phyloP scores from a whole-genome alignment of 2,797 vertebrate genomes.

The Acrossocheilus wenchowensis region DNA sequence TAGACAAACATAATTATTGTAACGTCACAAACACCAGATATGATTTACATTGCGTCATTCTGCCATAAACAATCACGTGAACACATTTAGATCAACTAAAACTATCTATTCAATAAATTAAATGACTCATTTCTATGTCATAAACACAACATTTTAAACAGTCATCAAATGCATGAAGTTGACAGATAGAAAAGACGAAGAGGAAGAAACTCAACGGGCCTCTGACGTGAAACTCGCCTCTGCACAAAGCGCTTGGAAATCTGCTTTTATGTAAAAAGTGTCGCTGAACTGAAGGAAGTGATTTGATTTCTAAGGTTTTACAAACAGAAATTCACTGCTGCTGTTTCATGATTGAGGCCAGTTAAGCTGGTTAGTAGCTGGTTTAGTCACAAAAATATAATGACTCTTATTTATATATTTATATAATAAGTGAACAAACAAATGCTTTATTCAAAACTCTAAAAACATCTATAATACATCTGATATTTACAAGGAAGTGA shows the following conservation, averaged over 20 bases:
- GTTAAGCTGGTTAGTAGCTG: conserved; percentile 75
- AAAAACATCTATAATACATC: conserved; percentile 85
- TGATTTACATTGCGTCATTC: background rate
- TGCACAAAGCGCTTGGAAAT: background rate
- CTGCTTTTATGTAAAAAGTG: background rate
- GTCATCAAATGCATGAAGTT: conserved; percentile 58
- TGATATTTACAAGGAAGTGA: conserved; percentile 69
- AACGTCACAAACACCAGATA: conserved; percentile 52
- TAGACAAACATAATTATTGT: conserved; percentile 64
- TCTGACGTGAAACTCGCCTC: background rate
- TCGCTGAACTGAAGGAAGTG: background rate
- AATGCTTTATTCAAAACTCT: conserved; percentile 75
- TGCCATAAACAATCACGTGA: conserved; percentile 50
- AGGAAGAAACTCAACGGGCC: conserved; percentile 53
- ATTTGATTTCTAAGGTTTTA: background rate
- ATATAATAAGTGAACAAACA: conserved; percentile 69
- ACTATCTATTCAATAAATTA: conserved; percentile 82
- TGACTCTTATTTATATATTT: conserved; percentile 72
- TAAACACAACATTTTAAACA: conserved; percentile 58
- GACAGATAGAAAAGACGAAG: conserved; percentile 52
- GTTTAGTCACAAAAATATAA: conserved; percentile 75
- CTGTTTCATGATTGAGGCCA: background rate
- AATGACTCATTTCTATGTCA: conserved; percentile 69
- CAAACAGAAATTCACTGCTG: background rate
- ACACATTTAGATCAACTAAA: conserved; percentile 63